Conservation (phyloP, 2,113 vertebrate genomes). For the Notechis scutatus region DNA sequence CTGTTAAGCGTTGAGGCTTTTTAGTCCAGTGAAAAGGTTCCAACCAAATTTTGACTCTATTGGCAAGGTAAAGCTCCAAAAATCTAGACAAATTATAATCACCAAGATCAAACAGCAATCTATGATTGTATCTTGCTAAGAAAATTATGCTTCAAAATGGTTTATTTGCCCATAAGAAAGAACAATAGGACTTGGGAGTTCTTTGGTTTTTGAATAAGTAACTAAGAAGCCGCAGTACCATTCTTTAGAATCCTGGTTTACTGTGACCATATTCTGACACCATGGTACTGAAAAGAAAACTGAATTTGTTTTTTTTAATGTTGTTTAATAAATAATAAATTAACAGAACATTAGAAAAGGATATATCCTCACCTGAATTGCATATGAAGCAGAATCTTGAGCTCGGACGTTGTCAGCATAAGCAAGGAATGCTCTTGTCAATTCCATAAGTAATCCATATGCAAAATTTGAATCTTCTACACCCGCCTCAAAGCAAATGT, state of each 20-base stretch:
- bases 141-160: not conserved
- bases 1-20: not conserved
- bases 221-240: not conserved
- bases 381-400: slow-evolving; percentile 95
- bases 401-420: slow-evolving; percentile 94
- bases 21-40: not conserved
- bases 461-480: slow-evolving; percentile 91
- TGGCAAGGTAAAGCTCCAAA: not conserved
- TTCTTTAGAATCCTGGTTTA: not conserved
- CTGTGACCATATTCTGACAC: not conserved
- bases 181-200: not conserved
- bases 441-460: slow-evolving; percentile 86
- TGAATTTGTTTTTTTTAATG: not conserved
- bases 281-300: not conserved
- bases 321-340: not conserved
- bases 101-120: not conserved
- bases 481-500: slow-evolving; percentile 73
- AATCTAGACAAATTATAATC: not conserved
- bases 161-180: not conserved
- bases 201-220: not conserved
- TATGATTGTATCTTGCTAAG: not conserved
- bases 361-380: slow-evolving; percentile 82
- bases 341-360: not conserved
- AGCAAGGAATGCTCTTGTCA: slow-evolving; percentile 92
- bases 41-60: not conserved